Conservation (phyloP, 92 coral and sea anemone species). For the Epizoanthus ramosus region DNA sequence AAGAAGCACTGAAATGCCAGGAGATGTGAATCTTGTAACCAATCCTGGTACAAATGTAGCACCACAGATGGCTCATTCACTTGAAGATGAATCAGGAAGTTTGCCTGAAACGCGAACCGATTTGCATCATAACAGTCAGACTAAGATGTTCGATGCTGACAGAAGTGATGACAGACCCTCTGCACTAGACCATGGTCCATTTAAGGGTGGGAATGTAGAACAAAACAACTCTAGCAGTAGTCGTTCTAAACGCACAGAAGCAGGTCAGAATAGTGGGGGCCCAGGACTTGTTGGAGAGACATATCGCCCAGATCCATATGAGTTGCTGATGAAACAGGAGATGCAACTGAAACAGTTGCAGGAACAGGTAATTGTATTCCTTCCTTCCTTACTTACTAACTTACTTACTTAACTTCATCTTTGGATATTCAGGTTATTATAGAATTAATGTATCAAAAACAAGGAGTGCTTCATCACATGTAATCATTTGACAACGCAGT, state of each 20-base stretch:
- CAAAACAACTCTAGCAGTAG: background rate
- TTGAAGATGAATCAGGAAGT: background rate
- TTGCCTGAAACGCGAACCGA: background rate
- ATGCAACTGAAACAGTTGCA: slow-evolving; percentile 71
- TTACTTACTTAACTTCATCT: background rate
- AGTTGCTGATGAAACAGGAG: slow-evolving; percentile 66
- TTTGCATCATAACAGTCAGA: background rate
- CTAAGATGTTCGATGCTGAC: background rate
- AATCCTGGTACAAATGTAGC: background rate
- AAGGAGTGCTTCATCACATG: no score
- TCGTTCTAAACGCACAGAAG: background rate
- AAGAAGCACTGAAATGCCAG: background rate
- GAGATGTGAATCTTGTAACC: background rate
- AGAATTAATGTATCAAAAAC: background rate
- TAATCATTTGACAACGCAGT: no score
- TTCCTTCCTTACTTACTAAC: no score
- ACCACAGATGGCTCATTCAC: background rate
- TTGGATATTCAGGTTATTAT: background rate
- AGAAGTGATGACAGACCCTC: background rate
- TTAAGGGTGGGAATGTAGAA: background rate
- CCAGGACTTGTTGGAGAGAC: background rate
- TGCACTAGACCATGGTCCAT: background rate
- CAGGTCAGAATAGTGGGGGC: background rate
- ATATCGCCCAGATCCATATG: slow-evolving; percentile 60
- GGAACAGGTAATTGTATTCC: slow-evolving; percentile 59